Base-by-base conservation (phyloP, 2,888 invertebrate species). In the Caenorhabditis virilis region DNA sequence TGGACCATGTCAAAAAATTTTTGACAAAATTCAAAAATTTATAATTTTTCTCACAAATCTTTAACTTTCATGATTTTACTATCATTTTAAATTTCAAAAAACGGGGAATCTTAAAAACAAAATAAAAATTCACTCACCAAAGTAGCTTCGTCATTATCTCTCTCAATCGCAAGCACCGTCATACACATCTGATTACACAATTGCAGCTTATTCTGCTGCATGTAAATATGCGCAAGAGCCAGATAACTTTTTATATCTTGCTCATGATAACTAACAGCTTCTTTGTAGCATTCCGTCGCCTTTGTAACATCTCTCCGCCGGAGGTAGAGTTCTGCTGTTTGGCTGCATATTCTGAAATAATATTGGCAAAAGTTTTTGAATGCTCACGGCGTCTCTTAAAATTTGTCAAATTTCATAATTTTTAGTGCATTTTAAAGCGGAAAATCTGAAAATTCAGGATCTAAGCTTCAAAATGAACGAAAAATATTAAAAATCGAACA, bases 81-180 rank as follows among this genome's bases (percentile, higher is more conserved):
- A n/a, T n/a, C n/a, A n/a, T n/a, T n/a, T n/a, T n/a, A n/a, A n/a
- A n/a, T n/a, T n/a, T n/a, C n/a, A n/a, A n/a, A n/a, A n/a, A n/a
- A n/a, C n/a, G n/a, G n/a, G n/a, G n/a, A n/a, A n/a, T n/a, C n/a
- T n/a, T n/a, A 26, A 50, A 13, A 36, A 20, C 18, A 39, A 39
- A 18, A 42, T 20, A 23, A 5, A 23, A 36, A 36, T 13, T 15
- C n/a, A 36, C 84, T 79, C 72, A 87, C 86, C 39, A 97, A 90
- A 1, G 92, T 91, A 0, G 95, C 95, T 0, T 90, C 89, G 83
- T 95, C 93, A 84, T 94, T 93, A 77, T 92, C 91, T 1, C 90
- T 89, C 82, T 95, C 93, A 1, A 90, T 87, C 77, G 90, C 90
- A 47, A 95, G 85, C 25, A 95, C 87, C 11, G 90, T 39, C 49